phyloP scores from a whole-genome alignment of 1,140 invertebrate species.

The Diachasmimorpha longicaudata region DNA sequence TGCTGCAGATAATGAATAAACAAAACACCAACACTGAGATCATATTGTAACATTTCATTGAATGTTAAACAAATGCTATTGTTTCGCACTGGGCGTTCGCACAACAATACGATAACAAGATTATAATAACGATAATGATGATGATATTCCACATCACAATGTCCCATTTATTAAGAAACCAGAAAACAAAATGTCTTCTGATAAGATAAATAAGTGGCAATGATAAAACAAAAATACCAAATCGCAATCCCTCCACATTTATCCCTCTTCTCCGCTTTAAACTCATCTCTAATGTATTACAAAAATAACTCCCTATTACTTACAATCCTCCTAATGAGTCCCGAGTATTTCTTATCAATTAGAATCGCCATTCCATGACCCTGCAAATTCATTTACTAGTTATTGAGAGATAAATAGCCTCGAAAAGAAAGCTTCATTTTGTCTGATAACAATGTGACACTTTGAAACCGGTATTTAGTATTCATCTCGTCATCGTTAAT shows the following conservation, averaged over 20 bases:
- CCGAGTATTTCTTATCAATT: neutral
- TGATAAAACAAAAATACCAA: slow-evolving; percentile 25
- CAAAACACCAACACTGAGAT: slow-evolving; percentile 29
- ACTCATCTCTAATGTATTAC: neutral
- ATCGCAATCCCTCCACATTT: slow-evolving; percentile 7
- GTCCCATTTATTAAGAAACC: neutral
- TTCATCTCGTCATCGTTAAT: neutral
- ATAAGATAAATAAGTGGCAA: neutral
- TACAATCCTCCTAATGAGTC: neutral
- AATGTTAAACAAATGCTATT: slow-evolving; percentile 35
- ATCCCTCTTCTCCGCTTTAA: neutral
- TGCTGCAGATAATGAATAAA: slow-evolving; percentile 30
- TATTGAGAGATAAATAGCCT: neutral
- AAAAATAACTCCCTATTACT: neutral
- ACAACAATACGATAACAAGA: slow-evolving; percentile 35
- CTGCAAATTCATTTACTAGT: neutral
- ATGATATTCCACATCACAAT: slow-evolving; percentile 12
- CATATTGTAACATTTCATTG: slow-evolving; percentile 20
- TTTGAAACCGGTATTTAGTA: neutral
- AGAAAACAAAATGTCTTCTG: neutral
- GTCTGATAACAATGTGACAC: neutral
- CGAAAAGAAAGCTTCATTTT: neutral
- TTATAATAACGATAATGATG: slow-evolving; percentile 16
- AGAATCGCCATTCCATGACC: neutral
- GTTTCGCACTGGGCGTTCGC: slow-evolving; percentile 46